Conservation (phyloP, 2,888 invertebrate species). For the Ormyrus rosae region DNA sequence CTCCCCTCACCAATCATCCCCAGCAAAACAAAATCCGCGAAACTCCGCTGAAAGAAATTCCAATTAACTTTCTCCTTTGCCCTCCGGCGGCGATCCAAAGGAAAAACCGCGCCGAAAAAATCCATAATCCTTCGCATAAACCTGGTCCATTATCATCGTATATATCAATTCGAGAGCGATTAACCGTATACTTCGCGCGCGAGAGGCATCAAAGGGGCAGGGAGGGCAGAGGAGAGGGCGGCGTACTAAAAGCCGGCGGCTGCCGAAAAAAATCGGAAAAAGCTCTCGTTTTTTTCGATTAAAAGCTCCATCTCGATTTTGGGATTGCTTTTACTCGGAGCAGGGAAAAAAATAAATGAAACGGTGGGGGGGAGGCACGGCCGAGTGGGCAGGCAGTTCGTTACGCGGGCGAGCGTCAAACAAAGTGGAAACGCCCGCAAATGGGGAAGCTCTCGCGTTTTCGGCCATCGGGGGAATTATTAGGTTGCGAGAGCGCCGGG, state of each 20-base stretch:
- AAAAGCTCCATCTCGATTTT: slow-evolving; percentile 42
- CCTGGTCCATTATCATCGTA: slow-evolving; percentile 10
- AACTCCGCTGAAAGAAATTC: slow-evolving; percentile 22
- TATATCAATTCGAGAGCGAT: slow-evolving; percentile 43
- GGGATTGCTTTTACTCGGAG: slow-evolving; percentile 48
- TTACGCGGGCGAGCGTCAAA: slow-evolving; percentile 50
- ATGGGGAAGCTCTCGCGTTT: slow-evolving; percentile 41
- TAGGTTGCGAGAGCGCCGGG: slow-evolving; percentile 32
- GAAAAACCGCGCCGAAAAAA: not conserved
- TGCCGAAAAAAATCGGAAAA: not conserved
- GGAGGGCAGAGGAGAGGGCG: not conserved
- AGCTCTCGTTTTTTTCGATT: slow-evolving; percentile 18
- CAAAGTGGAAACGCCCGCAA: slow-evolving; percentile 52
- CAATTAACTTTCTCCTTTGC: slow-evolving; percentile 29
- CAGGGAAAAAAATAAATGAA: slow-evolving; percentile 24
- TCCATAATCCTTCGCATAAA: not conserved
- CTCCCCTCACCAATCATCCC: too few relatives aligned
- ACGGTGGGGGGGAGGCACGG: not conserved
- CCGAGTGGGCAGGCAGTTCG: slow-evolving; percentile 40
- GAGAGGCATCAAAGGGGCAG: slow-evolving; percentile 41
- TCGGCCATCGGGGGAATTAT: slow-evolving; percentile 49
- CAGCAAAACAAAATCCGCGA: not conserved
- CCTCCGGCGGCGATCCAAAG: too few relatives aligned
- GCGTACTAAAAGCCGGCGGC: slow-evolving; percentile 5
- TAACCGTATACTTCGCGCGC: slow-evolving; percentile 33